Conservation (phyloP, 1,140 invertebrate species). For the Drosophila cardini region DNA sequence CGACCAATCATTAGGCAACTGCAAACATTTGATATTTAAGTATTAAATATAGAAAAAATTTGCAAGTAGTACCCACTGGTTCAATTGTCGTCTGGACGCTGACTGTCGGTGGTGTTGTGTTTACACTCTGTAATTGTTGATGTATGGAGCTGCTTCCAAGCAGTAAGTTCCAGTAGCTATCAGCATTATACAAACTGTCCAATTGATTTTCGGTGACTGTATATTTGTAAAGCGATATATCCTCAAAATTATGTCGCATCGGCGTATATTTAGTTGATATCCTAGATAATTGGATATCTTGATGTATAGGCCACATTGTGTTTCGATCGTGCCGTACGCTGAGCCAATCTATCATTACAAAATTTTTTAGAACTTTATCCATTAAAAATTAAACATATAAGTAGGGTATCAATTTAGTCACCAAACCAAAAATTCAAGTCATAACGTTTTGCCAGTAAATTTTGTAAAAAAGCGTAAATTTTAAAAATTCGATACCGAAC, state of each 20-base stretch:
- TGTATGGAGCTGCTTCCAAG: constrained; percentile 20
- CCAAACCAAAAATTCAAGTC: no score
- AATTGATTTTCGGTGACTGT: constrained; percentile 77
- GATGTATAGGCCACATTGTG: constrained; percentile 93
- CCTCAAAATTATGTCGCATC: constrained; percentile 79
- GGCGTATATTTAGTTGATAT: constrained; percentile 84
- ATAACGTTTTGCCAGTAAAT: no score
- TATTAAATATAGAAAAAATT: neutral
- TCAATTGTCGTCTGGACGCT: constrained; percentile 54
- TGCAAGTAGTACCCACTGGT: constrained; percentile 31
- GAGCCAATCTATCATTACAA: constrained; percentile 89
- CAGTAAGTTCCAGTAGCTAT: constrained; percentile 73
- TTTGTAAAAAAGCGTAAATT: no score
- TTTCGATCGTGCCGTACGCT: constrained; percentile 92
- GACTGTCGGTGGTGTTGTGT: constrained; percentile 58
- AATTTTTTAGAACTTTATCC: no score
- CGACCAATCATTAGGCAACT: constrained; percentile 8
- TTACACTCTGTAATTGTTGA: constrained; percentile 59
- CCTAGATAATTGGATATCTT: constrained; percentile 89
- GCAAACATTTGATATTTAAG: neutral
- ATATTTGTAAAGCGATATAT: constrained; percentile 77
- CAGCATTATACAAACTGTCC: constrained; percentile 70
- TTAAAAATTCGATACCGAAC: no score
- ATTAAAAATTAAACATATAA: no score
- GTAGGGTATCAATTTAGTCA: no score